phyloP scores from a whole-genome alignment of 2,113 vertebrate genomes.

The Paracanthobrama guichenoti region DNA sequence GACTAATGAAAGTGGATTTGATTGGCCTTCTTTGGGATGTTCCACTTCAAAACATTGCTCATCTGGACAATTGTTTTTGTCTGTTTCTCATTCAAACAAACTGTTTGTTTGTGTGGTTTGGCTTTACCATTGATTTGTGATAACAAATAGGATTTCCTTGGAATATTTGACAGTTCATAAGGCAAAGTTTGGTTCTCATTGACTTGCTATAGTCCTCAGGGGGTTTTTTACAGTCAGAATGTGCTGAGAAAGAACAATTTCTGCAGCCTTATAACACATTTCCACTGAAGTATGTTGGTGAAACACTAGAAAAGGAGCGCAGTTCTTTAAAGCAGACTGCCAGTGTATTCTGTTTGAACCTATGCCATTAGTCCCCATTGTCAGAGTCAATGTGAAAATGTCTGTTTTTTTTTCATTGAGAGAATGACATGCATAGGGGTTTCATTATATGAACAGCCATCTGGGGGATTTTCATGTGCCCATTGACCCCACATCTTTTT shows the following conservation, averaged over 20 bases:
- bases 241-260: background rate
- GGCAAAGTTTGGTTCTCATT: constrained; percentile 23
- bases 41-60: constrained; percentile 19
- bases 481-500: constrained; percentile 52
- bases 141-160: constrained; percentile 19
- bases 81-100: constrained; percentile 39
- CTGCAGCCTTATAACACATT: background rate
- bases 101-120: constrained; percentile 36
- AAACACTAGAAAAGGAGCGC: constrained; percentile 12
- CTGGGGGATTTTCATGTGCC: constrained; percentile 40
- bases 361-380: background rate
- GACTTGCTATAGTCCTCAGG: constrained; percentile 10
- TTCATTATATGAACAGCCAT: constrained; percentile 37
- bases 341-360: constrained; percentile 30
- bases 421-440: constrained; percentile 3
- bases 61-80: constrained; percentile 26
- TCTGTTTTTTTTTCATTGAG: background rate
- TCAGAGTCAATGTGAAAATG: constrained; percentile 14
- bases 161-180: constrained; percentile 4
- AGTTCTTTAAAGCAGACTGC: background rate
- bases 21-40: constrained; percentile 1
- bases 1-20: constrained; percentile 29
- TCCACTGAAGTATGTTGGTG: background rate
- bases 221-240: constrained; percentile 6
- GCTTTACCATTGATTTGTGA: constrained; percentile 6